These are phyloP conservation scores for Leucophenga montana DNA, from an alignment of 2,888 invertebrate species.

Conservation along the genomic window DNA sequence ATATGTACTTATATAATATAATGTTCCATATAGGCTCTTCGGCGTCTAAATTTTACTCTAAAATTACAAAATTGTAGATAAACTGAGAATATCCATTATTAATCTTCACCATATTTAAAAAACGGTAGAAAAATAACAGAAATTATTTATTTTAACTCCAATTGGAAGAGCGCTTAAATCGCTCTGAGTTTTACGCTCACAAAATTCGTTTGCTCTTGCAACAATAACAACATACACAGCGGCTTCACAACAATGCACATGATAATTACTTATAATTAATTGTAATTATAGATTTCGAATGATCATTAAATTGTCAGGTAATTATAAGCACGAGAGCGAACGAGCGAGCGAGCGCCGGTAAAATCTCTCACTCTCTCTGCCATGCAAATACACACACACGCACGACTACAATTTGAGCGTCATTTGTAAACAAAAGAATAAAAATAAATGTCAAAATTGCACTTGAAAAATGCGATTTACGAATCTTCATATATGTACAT, in stretches of 20 bases:
- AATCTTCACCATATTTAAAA: too few relatives aligned
- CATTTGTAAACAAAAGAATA: conserved; percentile 52
- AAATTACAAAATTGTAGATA: too few relatives aligned
- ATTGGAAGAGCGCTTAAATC: too few relatives aligned
- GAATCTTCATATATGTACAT: neutral
- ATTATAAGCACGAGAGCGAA: conserved; percentile 48
- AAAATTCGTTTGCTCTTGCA: conserved; percentile 27
- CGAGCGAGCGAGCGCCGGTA: conserved; percentile 41
- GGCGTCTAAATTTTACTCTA: too few relatives aligned
- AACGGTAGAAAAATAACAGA: too few relatives aligned
- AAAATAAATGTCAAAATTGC: conserved; percentile 46
- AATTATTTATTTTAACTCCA: too few relatives aligned
- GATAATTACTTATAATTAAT: conserved; percentile 45
- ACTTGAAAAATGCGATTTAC: conserved; percentile 29
- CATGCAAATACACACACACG: conserved; percentile 31
- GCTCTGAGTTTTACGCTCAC: conserved; percentile 28
- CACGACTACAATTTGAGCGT: conserved; percentile 28
- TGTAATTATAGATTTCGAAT: conserved; percentile 63
- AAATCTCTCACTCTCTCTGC: neutral
- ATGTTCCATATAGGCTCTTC: too few relatives aligned
- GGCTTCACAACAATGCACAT: conserved; percentile 8
- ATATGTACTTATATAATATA: too few relatives aligned
- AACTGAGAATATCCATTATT: too few relatives aligned
- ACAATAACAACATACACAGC: conserved; percentile 13
- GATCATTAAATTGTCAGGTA: conserved; percentile 55